Conservation (phyloP, 2,797 vertebrate genomes). For the Semotilus atromaculatus region DNA sequence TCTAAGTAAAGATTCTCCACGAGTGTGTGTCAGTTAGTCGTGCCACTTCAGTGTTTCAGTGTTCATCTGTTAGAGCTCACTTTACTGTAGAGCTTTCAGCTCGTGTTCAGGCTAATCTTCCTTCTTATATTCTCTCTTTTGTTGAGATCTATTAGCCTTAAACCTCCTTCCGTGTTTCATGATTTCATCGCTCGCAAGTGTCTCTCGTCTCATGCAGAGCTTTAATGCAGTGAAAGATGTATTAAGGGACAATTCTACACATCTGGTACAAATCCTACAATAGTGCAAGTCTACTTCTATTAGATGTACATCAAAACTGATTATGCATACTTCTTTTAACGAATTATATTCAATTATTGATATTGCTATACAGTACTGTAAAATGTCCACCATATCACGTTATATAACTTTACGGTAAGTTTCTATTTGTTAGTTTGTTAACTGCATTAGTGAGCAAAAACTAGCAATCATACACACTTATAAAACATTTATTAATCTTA, state of each 20-base stretch:
- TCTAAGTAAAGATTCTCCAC: no score
- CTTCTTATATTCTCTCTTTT: conserved; percentile 30
- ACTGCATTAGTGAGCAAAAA: no score
- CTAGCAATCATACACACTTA: no score
- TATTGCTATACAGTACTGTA: neutral
- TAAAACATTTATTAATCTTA: no score
- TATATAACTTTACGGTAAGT: no score
- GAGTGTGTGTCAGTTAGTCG: no score
- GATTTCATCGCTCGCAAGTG: conserved; percentile 4
- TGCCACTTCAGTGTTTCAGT: no score
- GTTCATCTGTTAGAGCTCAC: neutral
- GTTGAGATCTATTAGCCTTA: conserved; percentile 48
- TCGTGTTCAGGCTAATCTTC: conserved; percentile 21
- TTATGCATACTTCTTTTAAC: neutral
- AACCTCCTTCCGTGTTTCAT: neutral
- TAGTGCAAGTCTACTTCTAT: neutral
- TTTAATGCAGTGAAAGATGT: neutral
- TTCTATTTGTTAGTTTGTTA: no score
- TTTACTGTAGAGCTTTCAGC: no score
- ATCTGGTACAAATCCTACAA: no score
- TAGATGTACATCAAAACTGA: neutral
- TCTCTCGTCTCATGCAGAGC: neutral
- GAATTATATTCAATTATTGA: neutral
- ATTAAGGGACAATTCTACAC: neutral
- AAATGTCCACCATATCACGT: no score